Evolutionary conservation across 2,113 vertebrate species (phyloP), one percentile per base, ranked within the genome.

Genomic region (Pseudonaja textilis): DNA sequence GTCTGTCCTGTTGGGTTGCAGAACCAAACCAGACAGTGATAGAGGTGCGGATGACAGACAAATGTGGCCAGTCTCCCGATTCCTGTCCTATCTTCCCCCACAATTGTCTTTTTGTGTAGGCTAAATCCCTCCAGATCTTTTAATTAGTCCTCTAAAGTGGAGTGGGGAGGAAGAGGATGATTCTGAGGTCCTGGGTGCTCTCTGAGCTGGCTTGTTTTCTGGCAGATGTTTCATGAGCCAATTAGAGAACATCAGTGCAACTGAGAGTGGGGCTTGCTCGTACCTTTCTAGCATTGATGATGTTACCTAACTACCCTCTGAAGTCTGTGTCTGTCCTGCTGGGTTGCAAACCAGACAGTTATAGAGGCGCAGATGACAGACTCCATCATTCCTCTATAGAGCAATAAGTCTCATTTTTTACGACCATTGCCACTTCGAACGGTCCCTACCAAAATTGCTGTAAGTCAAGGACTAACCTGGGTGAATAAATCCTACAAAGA

Each of bases 361-460:
- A 5, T 5, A 45, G 45, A 45, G 45, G 45, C 6, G 45, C 45
- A 45, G 45, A 45, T 45, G 45, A 45, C 45, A 45, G 45, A 45
- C 45, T 45, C 45, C 45, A 45, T 45, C 45, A 45, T 45, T 45
- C 45, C 45, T 45, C 45, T 45, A 5, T 5, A 45, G 45, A 45
- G 5, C 5, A 45, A 45, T 12, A 12, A 64, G 26, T 64, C 59
- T 1, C 25, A 3, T 29, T 61, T 29, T 61, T 11, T 4, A n/a
- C 11, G 1, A 14, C 1, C 26, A 5, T 14, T n/a, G 61, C 26
- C 3, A 14, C 26, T 64, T 64, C 26, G 4, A 64, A 64, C 1
- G 3, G 29, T 64, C 29, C 2, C 61, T 64, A 64, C 14, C 1
- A 4, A 5, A n/a, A 2, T 1, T 0, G 10, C 4, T 5, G 26